phyloP scores from a whole-genome alignment of 1,140 invertebrate genomes.

The Neomicropteryx cornuta region DNA sequence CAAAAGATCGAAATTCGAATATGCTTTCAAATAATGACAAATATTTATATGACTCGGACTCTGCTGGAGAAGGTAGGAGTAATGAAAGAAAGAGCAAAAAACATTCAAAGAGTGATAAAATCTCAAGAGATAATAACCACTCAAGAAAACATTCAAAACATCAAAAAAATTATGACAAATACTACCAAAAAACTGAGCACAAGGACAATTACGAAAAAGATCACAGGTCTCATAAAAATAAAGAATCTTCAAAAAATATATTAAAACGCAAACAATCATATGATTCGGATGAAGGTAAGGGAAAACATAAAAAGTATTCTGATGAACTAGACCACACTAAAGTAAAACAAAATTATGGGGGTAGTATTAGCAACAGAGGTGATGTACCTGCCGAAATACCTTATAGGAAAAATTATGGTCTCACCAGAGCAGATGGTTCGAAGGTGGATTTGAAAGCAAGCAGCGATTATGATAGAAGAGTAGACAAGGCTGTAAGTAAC shows the following conservation, averaged over 20 bases:
- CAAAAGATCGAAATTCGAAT: too few relatives aligned
- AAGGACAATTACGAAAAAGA: too few relatives aligned
- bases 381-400: too few relatives aligned
- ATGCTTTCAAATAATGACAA: too few relatives aligned
- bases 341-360: too few relatives aligned
- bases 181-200: too few relatives aligned
- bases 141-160: constrained; percentile 15
- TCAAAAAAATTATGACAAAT: too few relatives aligned
- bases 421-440: constrained; percentile 36
- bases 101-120: constrained; percentile 31
- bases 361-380: constrained; percentile 9
- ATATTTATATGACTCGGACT: constrained; percentile 9
- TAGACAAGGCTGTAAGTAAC: constrained; percentile 6
- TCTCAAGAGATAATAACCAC: constrained; percentile 22
- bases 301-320: constrained; percentile 4
- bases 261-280: constrained; percentile 18
- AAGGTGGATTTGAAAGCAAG: constrained; percentile 19
- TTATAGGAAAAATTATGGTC: constrained; percentile 27
- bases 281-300: constrained; percentile 12
- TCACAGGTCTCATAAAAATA: too few relatives aligned
- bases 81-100: constrained; percentile 27
- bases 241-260: constrained; percentile 21
- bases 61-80: constrained; percentile 19
- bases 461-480: background rate
- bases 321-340: too few relatives aligned